These are phyloP conservation scores for Lepidotrigona ventralis DNA, from an alignment of 1,140 invertebrate species.

Conservation along the genomic window DNA sequence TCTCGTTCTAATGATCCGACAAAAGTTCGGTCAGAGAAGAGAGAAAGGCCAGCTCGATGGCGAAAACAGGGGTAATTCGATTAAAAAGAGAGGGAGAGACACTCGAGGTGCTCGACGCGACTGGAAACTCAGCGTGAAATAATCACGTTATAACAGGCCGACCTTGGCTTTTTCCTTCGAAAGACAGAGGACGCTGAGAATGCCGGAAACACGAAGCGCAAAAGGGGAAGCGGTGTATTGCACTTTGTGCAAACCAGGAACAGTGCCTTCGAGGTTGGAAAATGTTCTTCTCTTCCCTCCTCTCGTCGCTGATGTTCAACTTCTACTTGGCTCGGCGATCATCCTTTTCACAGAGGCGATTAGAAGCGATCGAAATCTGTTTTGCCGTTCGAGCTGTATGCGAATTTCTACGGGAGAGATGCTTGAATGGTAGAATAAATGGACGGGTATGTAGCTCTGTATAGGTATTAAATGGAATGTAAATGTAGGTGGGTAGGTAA, in stretches of 20 bases:
- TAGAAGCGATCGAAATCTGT: background rate
- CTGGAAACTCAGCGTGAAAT: conserved; percentile 68
- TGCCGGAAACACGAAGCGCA: background rate
- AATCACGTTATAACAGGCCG: conserved; percentile 65
- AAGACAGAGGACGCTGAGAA: background rate
- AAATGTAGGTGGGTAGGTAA: background rate
- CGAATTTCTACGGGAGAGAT: background rate
- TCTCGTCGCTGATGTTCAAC: background rate
- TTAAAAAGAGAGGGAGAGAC: background rate
- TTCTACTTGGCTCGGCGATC: background rate
- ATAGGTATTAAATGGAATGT: background rate
- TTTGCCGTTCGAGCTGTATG: background rate
- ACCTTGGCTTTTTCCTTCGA: background rate
- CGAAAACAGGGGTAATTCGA: background rate
- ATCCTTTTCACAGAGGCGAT: background rate
- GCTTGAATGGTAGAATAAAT: background rate
- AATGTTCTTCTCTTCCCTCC: background rate
- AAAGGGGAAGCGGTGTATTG: background rate
- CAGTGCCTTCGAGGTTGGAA: background rate
- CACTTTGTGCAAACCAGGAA: background rate
- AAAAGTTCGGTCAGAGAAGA: no score
- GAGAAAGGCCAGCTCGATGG: background rate
- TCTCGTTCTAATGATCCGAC: no score
- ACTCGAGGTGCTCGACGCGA: conserved; percentile 41
- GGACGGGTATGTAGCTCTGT: background rate